Evolutionary conservation across 2,888 invertebrate genomes (phyloP), one percentile per base, ranked within the genome.

Genomic region (Pristionchus maxplancki): DNA sequence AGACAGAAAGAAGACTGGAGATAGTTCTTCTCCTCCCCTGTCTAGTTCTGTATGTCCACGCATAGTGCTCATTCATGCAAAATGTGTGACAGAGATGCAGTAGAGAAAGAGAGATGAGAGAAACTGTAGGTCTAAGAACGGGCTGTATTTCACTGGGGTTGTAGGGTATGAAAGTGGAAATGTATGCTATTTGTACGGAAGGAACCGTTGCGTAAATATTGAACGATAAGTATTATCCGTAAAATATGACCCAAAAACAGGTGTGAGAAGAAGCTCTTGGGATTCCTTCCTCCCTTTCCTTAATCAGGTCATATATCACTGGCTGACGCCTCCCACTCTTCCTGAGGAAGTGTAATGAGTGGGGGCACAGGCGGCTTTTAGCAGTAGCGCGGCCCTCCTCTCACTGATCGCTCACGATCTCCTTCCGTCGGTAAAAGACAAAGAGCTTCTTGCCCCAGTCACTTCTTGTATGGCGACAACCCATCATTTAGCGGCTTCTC

Each of bases 391-490:
- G 3, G 78, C 37, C 24, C 64, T 71, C 37, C 71, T 71, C 71
- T 78, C 78, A 44, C 78, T 78, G 78, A 78, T 78, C 44, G 44
- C 40, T 48, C 28, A 40, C 5, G 44, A 48, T 17, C 74, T 20
- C 74, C 74, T 24, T 74, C 37, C 40, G 37, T 78, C 78, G 78
- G 78, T 78, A 34, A 78, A 40, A 78, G 78, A 78, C 78, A 78
- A 78, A 78, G 78, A 34, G n/a, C 78, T 78, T 71, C 48, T 40
- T 40, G 24, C 48, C 37, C n/a, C 78, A 28, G 78, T 78, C 78
- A 78, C 78, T 78, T 78, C 78, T 78, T 78, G 78, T 78, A 48
- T 78, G 40, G 44, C 28, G 78, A 78, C 78, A 78, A 78, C 78
- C 78, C 40, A n/a, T 48, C 44, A 78, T 78, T 78, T 78, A 71